A percentile compares a stretch with the other conserved stretches of the same genome.
Conservation (phyloP, 2,888 invertebrate species). For the Pristionchus fissidentatus region DNA sequence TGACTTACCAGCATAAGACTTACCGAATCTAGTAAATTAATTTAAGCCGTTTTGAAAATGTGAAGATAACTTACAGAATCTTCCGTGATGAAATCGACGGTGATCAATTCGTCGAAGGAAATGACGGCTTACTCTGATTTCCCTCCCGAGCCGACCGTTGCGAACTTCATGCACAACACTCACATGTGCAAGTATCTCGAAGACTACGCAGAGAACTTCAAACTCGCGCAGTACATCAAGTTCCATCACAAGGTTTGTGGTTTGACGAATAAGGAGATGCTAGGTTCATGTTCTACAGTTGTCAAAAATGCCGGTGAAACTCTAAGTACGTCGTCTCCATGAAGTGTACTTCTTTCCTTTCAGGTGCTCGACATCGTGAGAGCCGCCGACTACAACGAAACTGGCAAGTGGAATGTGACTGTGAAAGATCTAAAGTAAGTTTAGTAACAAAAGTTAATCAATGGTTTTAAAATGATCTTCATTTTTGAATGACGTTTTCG, state of each 20-base stretch:
- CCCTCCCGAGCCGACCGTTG: slow-evolving; percentile 76
- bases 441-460: background rate
- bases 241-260: slow-evolving; percentile 50
- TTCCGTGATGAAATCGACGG: slow-evolving; percentile 76
- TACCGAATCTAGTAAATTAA: background rate
- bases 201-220: slow-evolving; percentile 53
- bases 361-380: slow-evolving; percentile 60
- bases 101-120: slow-evolving; percentile 77
- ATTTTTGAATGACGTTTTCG: no score
- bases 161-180: slow-evolving; percentile 66
- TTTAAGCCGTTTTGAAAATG: background rate
- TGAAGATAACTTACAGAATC: slow-evolving; percentile 56
- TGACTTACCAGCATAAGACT: no score
- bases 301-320: no score
- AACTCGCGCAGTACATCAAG: slow-evolving; percentile 49
- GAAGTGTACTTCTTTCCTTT: background rate
- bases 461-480: background rate
- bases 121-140: slow-evolving; percentile 77
- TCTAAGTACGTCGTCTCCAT: no score
- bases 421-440: slow-evolving; percentile 59
- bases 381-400: slow-evolving; percentile 71
- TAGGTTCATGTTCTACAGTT: no score
- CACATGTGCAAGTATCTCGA: slow-evolving; percentile 57
- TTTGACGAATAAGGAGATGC: no score
- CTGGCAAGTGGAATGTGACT: slow-evolving; percentile 75